Conservation (phyloP, 2,797 vertebrate genomes). For the Mus caroli region DNA sequence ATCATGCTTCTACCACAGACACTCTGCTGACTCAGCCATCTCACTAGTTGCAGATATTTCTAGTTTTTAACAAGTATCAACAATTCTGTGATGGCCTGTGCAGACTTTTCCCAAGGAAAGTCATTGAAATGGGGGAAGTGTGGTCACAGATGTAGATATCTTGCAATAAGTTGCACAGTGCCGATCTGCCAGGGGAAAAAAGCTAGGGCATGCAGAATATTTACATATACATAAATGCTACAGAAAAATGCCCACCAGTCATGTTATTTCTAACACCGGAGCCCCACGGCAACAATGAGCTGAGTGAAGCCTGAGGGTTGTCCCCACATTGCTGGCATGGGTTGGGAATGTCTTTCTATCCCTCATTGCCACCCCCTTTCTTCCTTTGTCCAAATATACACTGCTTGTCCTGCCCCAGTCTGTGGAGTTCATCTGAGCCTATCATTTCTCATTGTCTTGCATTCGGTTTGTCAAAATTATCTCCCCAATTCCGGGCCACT, state of each 20-base stretch:
- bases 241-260: fast-evolving
- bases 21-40: background rate
- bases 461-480: background rate
- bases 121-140: background rate
- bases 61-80: background rate
- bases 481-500: background rate
- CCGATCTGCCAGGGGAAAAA: too few species aligned
- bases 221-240: background rate
- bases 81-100: background rate
- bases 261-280: background rate
- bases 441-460: background rate
- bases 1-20: too few species aligned
- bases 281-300: too few species aligned
- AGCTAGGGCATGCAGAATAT: background rate
- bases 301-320: fast-evolving
- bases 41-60: background rate
- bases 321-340: fast-evolving
- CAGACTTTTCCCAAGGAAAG: background rate
- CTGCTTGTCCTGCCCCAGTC: background rate
- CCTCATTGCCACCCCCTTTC: fast-evolving
- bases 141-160: fast-evolving
- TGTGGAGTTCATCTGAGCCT: background rate
- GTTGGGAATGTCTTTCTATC: background rate
- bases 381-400: too few species aligned
- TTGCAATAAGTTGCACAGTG: too few species aligned